phyloP scores from a whole-genome alignment of 2,113 vertebrate species.

The Pica pica region DNA sequence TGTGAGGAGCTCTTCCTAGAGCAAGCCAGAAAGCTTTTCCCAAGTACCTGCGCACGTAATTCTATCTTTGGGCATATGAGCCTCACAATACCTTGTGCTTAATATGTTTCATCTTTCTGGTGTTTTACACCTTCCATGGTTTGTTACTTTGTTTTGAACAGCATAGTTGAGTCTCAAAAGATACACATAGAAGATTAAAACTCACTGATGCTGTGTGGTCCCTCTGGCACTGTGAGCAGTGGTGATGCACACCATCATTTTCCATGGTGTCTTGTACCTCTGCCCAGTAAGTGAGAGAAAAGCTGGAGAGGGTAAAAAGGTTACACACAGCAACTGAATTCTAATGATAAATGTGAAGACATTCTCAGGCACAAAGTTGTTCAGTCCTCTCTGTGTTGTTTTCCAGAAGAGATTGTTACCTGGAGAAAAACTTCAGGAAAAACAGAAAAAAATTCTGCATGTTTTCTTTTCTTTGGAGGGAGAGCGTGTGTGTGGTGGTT shows the following conservation, averaged over 20 bases:
- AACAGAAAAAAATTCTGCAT: not conserved
- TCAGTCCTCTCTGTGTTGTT: not conserved
- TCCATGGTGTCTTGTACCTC: not conserved
- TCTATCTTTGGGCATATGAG: not conserved
- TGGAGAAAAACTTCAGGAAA: not conserved
- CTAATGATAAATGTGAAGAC: not conserved
- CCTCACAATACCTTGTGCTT: not conserved
- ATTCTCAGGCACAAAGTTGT: not conserved
- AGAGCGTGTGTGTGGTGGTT: not conserved
- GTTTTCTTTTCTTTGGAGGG: not conserved
- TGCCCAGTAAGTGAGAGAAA: not conserved
- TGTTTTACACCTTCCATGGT: not conserved
- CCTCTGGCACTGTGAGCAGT: not conserved
- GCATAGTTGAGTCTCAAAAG: not conserved
- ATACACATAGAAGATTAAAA: not conserved
- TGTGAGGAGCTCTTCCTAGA: not conserved
- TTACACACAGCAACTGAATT: not conserved
- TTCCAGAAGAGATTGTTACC: not conserved
- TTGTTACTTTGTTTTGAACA: not conserved
- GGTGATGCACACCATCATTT: not conserved
- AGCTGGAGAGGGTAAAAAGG: not conserved
- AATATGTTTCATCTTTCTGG: not conserved
- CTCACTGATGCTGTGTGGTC: not conserved
- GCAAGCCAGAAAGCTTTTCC: not conserved
- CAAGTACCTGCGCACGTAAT: not conserved